phyloP scores from a whole-genome alignment of 1,140 invertebrate species.

The Drosophila albomicans region DNA sequence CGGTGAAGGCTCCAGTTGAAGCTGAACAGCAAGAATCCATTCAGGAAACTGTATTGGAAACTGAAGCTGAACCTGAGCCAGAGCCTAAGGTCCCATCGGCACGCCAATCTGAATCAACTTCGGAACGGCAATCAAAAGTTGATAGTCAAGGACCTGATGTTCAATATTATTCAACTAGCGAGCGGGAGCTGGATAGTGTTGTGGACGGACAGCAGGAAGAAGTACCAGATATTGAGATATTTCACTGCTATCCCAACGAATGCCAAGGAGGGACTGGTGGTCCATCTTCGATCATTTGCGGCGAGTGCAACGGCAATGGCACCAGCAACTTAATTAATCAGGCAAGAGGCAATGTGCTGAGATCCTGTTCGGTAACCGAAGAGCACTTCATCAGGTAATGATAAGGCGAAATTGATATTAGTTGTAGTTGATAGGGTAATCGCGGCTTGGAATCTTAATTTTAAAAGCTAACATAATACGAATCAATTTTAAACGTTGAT shows the following conservation, averaged over 20 bases:
- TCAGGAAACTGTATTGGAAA: not conserved
- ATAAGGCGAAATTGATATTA: not conserved
- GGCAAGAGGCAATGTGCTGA: conserved; percentile 11
- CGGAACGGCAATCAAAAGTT: no score
- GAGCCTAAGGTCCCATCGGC: not conserved
- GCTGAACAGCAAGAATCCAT: not conserved
- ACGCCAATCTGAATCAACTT: not conserved
- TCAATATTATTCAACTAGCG: not conserved
- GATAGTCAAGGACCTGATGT: not conserved
- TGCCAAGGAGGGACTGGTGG: conserved; percentile 22
- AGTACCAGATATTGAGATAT: not conserved
- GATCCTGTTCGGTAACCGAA: conserved; percentile 61
- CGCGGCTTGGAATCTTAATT: no score
- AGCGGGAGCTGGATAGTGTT: not conserved
- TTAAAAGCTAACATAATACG: no score
- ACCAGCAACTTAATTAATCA: not conserved
- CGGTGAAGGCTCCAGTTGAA: not conserved
- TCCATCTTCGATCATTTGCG: not conserved
- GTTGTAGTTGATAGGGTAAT: no score
- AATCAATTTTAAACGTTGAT: no score
- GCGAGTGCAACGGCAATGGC: conserved; percentile 13
- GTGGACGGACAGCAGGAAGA: not conserved
- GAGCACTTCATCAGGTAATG: conserved; percentile 48
- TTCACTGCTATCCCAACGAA: conserved; percentile 31
- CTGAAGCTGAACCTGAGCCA: no score